Evolutionary conservation across 2,888 invertebrate species (phyloP), one percentile per base, ranked within the genome.

Genomic region (Coleophora flavipennella): DNA sequence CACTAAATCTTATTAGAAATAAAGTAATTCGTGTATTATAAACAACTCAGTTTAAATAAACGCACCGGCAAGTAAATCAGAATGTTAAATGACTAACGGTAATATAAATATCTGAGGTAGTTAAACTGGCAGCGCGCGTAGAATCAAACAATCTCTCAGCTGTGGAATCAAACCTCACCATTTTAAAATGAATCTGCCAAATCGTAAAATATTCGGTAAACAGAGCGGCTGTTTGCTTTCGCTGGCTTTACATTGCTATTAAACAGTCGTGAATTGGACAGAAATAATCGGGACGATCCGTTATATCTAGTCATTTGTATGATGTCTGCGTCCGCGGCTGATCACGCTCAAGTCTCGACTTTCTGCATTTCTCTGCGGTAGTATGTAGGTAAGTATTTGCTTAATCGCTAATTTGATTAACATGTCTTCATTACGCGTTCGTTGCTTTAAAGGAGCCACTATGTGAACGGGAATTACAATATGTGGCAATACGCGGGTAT

Each of bases 121-220:
- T 67, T 62, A 68, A 75, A 71, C 69, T 71, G 67, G 62, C 61
- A 67, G 61, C 68, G 59, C 59, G 58, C 60, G 67, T 62, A 56
- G 61, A 76, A 65, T 75, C 74, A 71, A 75, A 79, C 76, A 71
- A 80, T 78, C 80, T 78, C 72, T 77, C 78, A 78, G 62, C 61
- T 60, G 75, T 64, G 72, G 72, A 71, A 62, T 77, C 75, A 74
- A 76, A 73, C 69, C 74, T 76, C 62, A 69, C 69, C 65, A 74
- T 81, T 84, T 83, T 78, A 76, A 79, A 83, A 83, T 81, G 71
- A 78, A 78, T 77, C 69, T 67, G 63, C 63, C 67, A 29, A 64
- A 76, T 81, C 80, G 84, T 84, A 81, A 83, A 83, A 84, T 84
- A 83, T 81, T 81, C 71, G 71, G 79, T 83, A 81, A 84, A 83